These are phyloP conservation scores for Scaptomyza polygonia DNA, from an alignment of 2,888 invertebrate genomes.

Conservation along the genomic window DNA sequence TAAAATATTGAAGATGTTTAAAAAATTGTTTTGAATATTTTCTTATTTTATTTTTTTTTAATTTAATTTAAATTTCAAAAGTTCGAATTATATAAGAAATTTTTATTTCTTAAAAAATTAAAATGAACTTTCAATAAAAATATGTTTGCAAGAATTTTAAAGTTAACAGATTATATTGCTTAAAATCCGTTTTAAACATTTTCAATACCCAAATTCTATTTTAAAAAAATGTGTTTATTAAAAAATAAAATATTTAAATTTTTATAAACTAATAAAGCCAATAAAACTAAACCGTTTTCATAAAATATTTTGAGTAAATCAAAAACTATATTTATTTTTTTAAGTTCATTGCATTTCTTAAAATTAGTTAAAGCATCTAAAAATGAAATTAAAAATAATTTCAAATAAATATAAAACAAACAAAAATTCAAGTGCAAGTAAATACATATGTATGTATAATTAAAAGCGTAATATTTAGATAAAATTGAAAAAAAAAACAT, in stretches of 20 bases:
- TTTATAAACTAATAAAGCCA: too few species aligned
- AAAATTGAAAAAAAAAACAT: background rate
- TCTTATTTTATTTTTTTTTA: too few species aligned
- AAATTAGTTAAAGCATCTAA: slow-evolving; percentile 5
- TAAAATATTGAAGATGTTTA: background rate
- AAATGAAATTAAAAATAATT: slow-evolving; percentile 10
- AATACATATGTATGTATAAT: slow-evolving; percentile 7
- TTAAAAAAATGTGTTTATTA: background rate
- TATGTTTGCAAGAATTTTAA: too few species aligned
- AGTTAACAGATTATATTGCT: too few species aligned
- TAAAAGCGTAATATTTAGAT: background rate
- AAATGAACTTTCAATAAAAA: too few species aligned
- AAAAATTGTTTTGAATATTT: background rate
- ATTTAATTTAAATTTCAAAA: too few species aligned
- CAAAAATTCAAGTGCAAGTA: slow-evolving; percentile 7
- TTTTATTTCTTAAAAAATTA: too few species aligned
- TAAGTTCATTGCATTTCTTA: background rate
- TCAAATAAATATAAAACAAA: background rate
- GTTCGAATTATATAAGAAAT: too few species aligned
- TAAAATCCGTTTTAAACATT: too few species aligned
- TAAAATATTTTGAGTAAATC: background rate
- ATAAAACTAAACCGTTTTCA: too few species aligned
- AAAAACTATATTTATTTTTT: background rate
- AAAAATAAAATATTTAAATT: background rate
- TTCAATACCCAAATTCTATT: too few species aligned